Evolutionary conservation across 2,797 vertebrate species (phyloP).

Genomic region (Enteromius radiatus): DNA sequence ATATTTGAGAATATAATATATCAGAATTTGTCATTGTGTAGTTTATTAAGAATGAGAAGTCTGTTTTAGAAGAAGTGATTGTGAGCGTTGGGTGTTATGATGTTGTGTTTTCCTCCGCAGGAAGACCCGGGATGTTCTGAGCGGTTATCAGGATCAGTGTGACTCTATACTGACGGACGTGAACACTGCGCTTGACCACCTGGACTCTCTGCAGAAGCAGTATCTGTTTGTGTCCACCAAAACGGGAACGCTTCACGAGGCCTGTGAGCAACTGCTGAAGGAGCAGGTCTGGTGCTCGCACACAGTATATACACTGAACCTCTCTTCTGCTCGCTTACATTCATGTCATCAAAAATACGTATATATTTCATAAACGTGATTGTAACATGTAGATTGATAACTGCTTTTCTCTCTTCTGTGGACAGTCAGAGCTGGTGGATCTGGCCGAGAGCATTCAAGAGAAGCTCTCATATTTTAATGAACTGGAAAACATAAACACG

Average conservation of each 20-base stretch:
- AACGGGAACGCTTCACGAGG: constrained; percentile 93
- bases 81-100: neutral
- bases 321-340: neutral
- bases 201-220: constrained; percentile 94
- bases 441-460: constrained; percentile 96
- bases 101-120: constrained; percentile 72
- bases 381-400: too few species aligned
- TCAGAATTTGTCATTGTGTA: neutral
- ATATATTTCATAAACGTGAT: too few species aligned
- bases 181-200: constrained; percentile 87
- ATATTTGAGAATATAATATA: neutral
- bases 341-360: neutral
- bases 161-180: constrained; percentile 92
- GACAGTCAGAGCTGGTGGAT: constrained; percentile 92
- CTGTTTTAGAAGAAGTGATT: neutral
- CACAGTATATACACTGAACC: neutral
- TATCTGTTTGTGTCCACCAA: constrained; percentile 98
- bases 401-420: constrained; percentile 59
- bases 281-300: constrained; percentile 85
- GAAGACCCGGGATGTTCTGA: constrained; percentile 90
- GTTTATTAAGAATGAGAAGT: neutral
- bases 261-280: constrained; percentile 95
- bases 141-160: constrained; percentile 95
- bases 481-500: constrained; percentile 94
- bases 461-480: constrained; percentile 98